Evolutionary conservation across 1,140 invertebrate genomes (phyloP).

Genomic region (Brachionus asplanchnoidis): DNA sequence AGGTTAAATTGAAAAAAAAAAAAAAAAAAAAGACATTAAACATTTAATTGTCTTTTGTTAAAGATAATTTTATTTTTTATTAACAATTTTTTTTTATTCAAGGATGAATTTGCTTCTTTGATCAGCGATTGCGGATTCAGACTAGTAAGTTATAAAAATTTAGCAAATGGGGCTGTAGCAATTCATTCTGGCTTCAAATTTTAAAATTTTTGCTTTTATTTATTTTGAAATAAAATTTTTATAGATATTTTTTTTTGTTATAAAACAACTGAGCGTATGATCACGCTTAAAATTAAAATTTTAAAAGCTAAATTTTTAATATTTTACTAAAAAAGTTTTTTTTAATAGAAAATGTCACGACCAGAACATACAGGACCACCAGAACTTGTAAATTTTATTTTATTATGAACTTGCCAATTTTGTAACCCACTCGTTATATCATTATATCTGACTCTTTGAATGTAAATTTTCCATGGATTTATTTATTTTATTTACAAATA

Average conservation of each 20-base stretch:
- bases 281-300: neutral
- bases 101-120: conserved; percentile 82
- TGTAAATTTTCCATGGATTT: too few relatives aligned
- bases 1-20: conserved; percentile 58
- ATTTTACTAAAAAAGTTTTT: neutral
- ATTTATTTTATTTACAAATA: too few relatives aligned
- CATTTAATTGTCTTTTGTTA: too few relatives aligned
- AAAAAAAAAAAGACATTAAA: too few relatives aligned
- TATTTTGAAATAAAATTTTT: neutral
- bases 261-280: neutral
- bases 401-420: too few relatives aligned
- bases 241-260: neutral
- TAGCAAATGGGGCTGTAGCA: conserved; percentile 79
- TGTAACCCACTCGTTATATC: too few relatives aligned
- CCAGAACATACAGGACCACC: conserved; percentile 35
- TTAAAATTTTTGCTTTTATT: neutral
- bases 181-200: conserved; percentile 90
- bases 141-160: conserved; percentile 78
- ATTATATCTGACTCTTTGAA: too few relatives aligned
- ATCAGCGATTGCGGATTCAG: conserved; percentile 80
- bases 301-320: neutral
- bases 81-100: conserved; percentile 48
- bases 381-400: neutral
- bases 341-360: neutral
- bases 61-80: too few relatives aligned